Conservation (phyloP, 2,113 vertebrate species). For the Hepsetus odoe region DNA sequence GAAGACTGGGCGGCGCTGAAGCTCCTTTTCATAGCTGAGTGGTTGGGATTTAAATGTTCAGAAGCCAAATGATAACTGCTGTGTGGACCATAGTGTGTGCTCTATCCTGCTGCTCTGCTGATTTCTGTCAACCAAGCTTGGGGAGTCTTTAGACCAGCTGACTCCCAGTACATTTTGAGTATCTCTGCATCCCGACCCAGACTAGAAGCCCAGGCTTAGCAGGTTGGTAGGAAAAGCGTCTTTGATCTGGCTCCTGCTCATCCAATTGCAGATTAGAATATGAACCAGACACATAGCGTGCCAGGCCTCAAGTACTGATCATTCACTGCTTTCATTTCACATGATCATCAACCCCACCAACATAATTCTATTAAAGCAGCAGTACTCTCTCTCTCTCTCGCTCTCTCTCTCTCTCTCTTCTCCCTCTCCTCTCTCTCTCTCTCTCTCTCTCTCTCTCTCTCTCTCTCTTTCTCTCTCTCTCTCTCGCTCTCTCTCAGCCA, state of each 20-base stretch:
- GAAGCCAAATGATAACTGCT: conserved; percentile 28
- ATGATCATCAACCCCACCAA: conserved; percentile 39
- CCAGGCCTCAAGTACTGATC: conserved; percentile 45
- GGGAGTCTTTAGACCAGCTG: conserved; percentile 16
- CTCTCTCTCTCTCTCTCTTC: too few relatives aligned
- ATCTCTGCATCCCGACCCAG: background rate
- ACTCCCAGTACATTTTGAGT: conserved; percentile 8
- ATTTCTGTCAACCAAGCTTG: background rate
- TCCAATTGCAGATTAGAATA: conserved; percentile 57
- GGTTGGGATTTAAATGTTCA: conserved; percentile 26
- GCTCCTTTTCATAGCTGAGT: conserved; percentile 14
- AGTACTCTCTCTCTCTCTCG: too few relatives aligned
- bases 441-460: too few relatives aligned
- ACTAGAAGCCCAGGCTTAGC: background rate
- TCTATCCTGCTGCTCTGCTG: background rate
- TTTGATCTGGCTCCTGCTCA: conserved; percentile 61
- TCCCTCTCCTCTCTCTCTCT: too few relatives aligned
- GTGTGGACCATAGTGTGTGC: background rate
- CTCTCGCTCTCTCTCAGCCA: background rate
- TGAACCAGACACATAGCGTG: conserved; percentile 53
- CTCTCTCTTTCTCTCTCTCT: too few relatives aligned
- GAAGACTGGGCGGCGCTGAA: background rate
- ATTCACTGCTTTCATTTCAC: conserved; percentile 54
- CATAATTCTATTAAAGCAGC: conserved; percentile 59
- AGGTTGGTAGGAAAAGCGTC: conserved; percentile 44